These are phyloP conservation scores for Alosa alosa DNA, from an alignment of 2,113 vertebrate species.

Conservation along the genomic window DNA sequence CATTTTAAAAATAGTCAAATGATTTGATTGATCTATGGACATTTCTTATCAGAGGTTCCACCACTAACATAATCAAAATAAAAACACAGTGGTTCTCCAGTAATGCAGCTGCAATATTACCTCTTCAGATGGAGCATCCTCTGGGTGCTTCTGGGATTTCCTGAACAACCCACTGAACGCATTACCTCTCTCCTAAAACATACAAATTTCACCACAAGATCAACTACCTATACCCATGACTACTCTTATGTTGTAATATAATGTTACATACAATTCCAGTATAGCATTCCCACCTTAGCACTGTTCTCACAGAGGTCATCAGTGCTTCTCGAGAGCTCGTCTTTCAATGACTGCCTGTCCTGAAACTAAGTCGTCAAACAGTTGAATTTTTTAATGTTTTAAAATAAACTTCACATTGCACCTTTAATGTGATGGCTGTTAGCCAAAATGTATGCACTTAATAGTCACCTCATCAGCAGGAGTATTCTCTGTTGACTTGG, in stretches of 20 bases:
- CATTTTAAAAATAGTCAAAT: neutral
- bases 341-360: no score
- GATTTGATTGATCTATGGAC: neutral
- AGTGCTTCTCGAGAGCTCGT: no score
- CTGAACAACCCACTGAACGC: constrained; percentile 25
- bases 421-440: no score
- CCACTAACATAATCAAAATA: neutral
- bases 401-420: no score
- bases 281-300: no score
- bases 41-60: neutral
- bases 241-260: neutral
- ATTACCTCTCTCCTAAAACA: constrained; percentile 24
- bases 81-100: neutral
- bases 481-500: constrained; percentile 36
- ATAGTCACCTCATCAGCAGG: constrained; percentile 47
- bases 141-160: constrained; percentile 23
- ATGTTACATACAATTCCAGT: no score
- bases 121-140: constrained; percentile 15
- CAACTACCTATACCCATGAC: neutral
- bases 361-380: no score
- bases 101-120: constrained; percentile 17
- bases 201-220: constrained; percentile 20
- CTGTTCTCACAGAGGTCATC: no score
- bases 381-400: no score
- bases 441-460: neutral